phyloP scores from a whole-genome alignment of 1,140 invertebrate species.

The Listronotus oregonensis region DNA sequence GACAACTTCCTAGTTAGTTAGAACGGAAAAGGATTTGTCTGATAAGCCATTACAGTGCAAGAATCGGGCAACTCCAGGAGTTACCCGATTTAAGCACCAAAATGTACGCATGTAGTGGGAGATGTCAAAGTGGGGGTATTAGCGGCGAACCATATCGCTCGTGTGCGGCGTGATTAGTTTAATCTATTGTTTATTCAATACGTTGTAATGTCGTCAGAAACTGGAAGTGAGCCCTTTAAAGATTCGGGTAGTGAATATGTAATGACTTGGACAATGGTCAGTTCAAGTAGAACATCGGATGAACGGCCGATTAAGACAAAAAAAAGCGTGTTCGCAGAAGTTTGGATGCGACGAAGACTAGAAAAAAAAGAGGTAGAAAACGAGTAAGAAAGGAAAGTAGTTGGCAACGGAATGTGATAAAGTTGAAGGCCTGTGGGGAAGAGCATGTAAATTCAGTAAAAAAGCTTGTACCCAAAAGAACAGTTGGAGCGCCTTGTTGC shows the following conservation, averaged over 20 bases:
- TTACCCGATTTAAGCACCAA: too few species aligned
- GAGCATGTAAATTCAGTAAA: not conserved
- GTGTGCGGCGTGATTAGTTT: too few species aligned
- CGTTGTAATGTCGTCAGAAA: not conserved
- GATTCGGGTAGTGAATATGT: not conserved
- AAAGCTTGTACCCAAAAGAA: not conserved
- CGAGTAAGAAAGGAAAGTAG: not conserved
- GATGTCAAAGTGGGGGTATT: too few species aligned
- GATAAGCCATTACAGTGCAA: too few species aligned
- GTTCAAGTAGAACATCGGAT: not conserved
- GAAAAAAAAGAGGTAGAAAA: conserved; percentile 1
- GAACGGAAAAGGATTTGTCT: too few species aligned
- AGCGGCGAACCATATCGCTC: too few species aligned
- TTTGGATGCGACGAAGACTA: not conserved
- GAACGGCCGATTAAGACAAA: not conserved
- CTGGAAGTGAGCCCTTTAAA: not conserved
- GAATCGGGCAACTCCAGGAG: too few species aligned
- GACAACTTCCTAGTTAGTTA: too few species aligned
- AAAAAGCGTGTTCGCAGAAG: not conserved
- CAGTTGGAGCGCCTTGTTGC: not conserved
- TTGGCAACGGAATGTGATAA: not conserved
- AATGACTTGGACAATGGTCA: not conserved
- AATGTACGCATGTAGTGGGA: too few species aligned
- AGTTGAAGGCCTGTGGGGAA: not conserved
- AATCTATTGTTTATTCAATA: not conserved